Percentiles rank a stretch among this genome's conserved stretches.
Conservation (phyloP, 2,113 vertebrate genomes). For the Cranoglanis bouderius region DNA sequence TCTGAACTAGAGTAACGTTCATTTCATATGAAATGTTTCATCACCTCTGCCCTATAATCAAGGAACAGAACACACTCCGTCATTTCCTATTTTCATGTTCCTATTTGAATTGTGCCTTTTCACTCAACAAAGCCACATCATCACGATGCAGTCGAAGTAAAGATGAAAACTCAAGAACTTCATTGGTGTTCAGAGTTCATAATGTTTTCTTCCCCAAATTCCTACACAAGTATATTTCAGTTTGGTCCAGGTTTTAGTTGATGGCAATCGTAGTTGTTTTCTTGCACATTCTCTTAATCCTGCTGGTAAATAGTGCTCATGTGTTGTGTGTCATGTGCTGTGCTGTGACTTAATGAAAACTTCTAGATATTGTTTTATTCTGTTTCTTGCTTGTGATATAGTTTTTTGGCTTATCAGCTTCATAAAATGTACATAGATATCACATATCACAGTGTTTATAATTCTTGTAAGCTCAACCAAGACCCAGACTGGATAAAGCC, state of each 20-base stretch:
- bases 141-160: constrained; percentile 63
- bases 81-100: constrained; percentile 40
- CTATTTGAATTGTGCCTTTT: constrained; percentile 65
- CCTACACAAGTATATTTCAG: constrained; percentile 59
- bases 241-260: constrained; percentile 55
- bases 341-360: constrained; percentile 23
- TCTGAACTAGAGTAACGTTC: neutral
- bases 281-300: constrained; percentile 57
- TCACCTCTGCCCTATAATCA: neutral
- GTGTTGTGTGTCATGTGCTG: constrained; percentile 40
- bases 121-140: constrained; percentile 64
- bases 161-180: neutral
- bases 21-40: neutral
- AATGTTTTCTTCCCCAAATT: constrained; percentile 55
- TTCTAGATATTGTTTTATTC: neutral
- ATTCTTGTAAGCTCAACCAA: neutral
- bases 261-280: constrained; percentile 59
- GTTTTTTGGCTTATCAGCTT: neutral
- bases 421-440: neutral
- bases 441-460: neutral
- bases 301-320: constrained; percentile 29
- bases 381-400: constrained; percentile 1
- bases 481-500: neutral
- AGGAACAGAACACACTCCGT: neutral
- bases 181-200: constrained; percentile 27